These are phyloP conservation scores for Antennarius maculatus DNA, from an alignment of 2,797 vertebrate species.

Conservation along the genomic window DNA sequence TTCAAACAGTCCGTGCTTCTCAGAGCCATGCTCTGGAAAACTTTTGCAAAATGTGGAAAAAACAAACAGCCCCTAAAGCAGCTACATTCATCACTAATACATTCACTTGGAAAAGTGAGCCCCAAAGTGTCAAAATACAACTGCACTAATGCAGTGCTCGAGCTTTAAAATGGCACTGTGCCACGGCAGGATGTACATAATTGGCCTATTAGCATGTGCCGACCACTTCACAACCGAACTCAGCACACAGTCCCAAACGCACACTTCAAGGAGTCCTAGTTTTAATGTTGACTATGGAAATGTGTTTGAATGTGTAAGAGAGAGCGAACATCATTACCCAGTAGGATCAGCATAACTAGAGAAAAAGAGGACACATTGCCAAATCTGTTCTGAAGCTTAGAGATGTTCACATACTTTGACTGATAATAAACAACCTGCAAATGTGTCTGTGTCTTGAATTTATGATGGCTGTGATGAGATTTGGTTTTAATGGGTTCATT, in stretches of 20 bases:
- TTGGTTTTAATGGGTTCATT: conserved; percentile 50
- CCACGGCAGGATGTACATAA: conserved; percentile 83
- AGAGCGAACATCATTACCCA: conserved; percentile 67
- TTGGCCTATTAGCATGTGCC: conserved; percentile 85
- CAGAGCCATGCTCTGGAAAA: conserved; percentile 81
- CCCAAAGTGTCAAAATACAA: conserved; percentile 84
- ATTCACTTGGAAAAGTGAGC: conserved; percentile 87
- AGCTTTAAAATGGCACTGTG: conserved; percentile 80
- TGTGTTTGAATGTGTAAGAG: conserved; percentile 23
- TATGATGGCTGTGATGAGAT: conserved; percentile 41
- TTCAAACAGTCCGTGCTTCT: conserved; percentile 87
- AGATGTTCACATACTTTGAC: conserved; percentile 73
- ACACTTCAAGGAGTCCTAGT: conserved; percentile 79
- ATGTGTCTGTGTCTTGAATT: conserved; percentile 51
- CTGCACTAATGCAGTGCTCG: conserved; percentile 78
- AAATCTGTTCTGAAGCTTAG: conserved; percentile 71
- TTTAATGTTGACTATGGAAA: conserved; percentile 80
- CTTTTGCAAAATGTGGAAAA: conserved; percentile 82
- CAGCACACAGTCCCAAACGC: conserved; percentile 79
- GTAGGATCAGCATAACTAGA: conserved; percentile 72
- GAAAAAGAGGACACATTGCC: conserved; percentile 74
- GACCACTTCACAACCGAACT: conserved; percentile 84
- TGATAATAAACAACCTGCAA: conserved; percentile 71
- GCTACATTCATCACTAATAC: conserved; percentile 90
- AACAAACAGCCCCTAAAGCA: conserved; percentile 88